Evolutionary conservation across 2,888 invertebrate genomes (phyloP).

Genomic region (Pterostichus madidus): DNA sequence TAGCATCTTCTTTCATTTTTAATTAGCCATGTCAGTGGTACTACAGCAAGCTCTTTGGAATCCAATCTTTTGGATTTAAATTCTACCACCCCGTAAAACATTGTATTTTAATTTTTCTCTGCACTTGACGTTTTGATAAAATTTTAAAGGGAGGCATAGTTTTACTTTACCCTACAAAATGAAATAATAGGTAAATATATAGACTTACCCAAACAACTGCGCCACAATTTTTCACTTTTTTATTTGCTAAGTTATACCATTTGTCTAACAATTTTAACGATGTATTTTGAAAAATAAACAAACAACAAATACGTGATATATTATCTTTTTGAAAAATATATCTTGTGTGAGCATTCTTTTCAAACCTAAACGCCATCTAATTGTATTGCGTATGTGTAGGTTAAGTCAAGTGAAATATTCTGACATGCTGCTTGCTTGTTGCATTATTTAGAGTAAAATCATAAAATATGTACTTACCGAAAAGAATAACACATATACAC

Average conservation of each 20-base stretch:
- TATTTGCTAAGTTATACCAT: no score
- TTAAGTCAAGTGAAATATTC: background rate
- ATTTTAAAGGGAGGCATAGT: conserved; percentile 16
- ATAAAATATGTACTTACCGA: background rate
- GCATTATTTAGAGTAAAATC: background rate
- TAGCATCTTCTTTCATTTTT: conserved; percentile 15
- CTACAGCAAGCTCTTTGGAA: no score
- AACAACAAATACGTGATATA: background rate
- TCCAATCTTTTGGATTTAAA: no score
- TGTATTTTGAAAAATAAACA: conserved; percentile 13
- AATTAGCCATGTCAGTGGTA: background rate
- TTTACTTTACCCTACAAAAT: background rate
- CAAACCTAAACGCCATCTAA: no score
- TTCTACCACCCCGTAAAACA: no score
- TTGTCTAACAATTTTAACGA: background rate
- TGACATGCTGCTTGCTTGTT: background rate
- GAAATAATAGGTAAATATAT: background rate
- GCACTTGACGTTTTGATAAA: background rate
- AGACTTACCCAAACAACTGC: no score
- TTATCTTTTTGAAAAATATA: background rate
- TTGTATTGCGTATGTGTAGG: background rate
- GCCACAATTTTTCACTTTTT: background rate
- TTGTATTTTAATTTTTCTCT: background rate
- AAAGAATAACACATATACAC: background rate
- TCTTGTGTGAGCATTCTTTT: background rate